Evolutionary conservation across 2,888 invertebrate genomes (phyloP), one percentile per base, ranked within the genome.

Genomic region (Mythimna albipuncta): DNA sequence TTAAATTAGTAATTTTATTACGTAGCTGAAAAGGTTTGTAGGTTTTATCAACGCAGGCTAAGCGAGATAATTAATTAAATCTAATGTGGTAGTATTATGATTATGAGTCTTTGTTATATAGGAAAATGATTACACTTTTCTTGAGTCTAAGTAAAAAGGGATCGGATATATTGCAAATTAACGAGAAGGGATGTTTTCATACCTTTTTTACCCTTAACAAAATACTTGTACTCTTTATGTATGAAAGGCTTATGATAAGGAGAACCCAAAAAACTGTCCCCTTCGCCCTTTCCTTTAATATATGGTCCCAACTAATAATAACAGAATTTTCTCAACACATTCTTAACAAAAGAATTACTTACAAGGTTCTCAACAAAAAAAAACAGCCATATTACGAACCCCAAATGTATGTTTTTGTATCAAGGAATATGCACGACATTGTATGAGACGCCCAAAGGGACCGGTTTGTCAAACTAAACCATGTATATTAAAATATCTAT

Each of bases 381-480:
- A 67, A 69, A 72, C 57, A 52, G 50, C 19, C 9, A 44, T 69
- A 47, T 67, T 54, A 65, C 52, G n/a, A 21, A 44, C 50, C 67
- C 64, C 64, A 41, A 32, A 81, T 44, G 66, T n/a, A 55, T 41
- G 32, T 63, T 26, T 77, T 44, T 67, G 5, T 72, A 52, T 62
- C 21, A 38, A 69, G 26, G 62, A 70, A 66, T 64, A 66, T 21
- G 62, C 64, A 69, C 62, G 54, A 75, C 32, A 58, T 67, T 55
- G 9, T 63, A 55, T 6, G 19, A 19, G 64, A 47, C 19, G 21
- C 66, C 69, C 72, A 63, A 44, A 58, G 69, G 35, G 66, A 71
- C 16, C 68, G 32, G 72, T 72, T 77, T 73, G 57, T 72, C 67
- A 73, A 84, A 79, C 71, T 80, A 71, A 55, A 68, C 55, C 55